Conservation (phyloP, 2,888 invertebrate genomes). For the Linnaemya vulpina region DNA sequence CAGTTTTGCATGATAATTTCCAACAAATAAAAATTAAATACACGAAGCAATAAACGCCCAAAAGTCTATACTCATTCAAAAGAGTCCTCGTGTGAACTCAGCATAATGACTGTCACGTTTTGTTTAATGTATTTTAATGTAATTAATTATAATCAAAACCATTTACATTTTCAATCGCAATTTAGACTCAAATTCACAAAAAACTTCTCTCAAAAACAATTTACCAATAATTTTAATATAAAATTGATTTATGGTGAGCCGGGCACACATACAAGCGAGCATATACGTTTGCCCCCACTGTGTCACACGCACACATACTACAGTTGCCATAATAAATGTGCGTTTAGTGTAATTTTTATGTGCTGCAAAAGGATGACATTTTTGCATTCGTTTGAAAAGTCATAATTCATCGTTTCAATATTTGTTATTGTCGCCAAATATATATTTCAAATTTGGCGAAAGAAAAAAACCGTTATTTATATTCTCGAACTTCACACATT, state of each 20-base stretch:
- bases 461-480: conserved; percentile 54
- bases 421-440: conserved; percentile 72
- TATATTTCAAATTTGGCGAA: conserved; percentile 51
- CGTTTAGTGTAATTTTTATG: conserved; percentile 64
- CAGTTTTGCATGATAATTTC: too few relatives aligned
- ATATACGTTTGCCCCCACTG: too few relatives aligned
- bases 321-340: conserved; percentile 60
- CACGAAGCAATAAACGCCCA: too few relatives aligned
- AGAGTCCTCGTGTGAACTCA: neutral
- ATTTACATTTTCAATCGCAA: conserved; percentile 20
- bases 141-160: conserved; percentile 55
- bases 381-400: conserved; percentile 68
- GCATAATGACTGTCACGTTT: neutral
- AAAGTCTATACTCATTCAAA: too few relatives aligned
- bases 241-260: conserved; percentile 53
- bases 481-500: conserved; percentile 39
- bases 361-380: conserved; percentile 60
- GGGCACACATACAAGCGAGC: neutral
- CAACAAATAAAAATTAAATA: too few relatives aligned
- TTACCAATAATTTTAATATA: conserved; percentile 49
- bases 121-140: neutral
- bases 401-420: conserved; percentile 71
- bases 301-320: neutral
- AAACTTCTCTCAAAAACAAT: conserved; percentile 28
- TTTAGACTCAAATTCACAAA: conserved; percentile 29